Percentiles rank a stretch among this genome's conserved stretches.
Conservation (phyloP, 2,888 invertebrate genomes). For the Periphyllus acericola region DNA sequence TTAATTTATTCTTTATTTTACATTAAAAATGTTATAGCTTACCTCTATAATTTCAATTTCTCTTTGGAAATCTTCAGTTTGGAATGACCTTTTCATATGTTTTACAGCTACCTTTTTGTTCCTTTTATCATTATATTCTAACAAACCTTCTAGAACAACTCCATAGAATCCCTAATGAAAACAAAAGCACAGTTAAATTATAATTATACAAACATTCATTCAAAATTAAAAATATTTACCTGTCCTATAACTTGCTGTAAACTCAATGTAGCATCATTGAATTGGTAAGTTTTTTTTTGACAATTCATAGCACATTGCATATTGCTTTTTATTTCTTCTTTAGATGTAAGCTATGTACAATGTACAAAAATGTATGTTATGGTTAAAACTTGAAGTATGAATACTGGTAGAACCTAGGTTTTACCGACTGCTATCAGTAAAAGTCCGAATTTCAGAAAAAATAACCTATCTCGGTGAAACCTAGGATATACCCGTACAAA, state of each 20-base stretch:
- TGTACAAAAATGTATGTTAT: not conserved
- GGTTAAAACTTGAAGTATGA: too few species aligned
- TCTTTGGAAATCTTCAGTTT: slow-evolving; percentile 76
- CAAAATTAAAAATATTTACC: slow-evolving; percentile 6
- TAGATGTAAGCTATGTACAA: slow-evolving; percentile 48
- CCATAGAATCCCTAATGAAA: slow-evolving; percentile 82
- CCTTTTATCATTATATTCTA: slow-evolving; percentile 72
- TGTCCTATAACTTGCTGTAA: slow-evolving; percentile 59
- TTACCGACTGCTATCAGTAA: too few species aligned
- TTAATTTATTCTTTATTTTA: not conserved
- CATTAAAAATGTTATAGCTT: slow-evolving; percentile 50
- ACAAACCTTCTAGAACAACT: slow-evolving; percentile 81
- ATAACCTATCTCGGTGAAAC: too few species aligned
- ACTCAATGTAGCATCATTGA: slow-evolving; percentile 45
- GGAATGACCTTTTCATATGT: slow-evolving; percentile 71
- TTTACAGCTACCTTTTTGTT: slow-evolving; percentile 75
- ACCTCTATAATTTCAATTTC: slow-evolving; percentile 92
- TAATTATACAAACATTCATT: slow-evolving; percentile 65
- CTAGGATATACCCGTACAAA: too few species aligned
- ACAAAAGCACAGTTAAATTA: slow-evolving; percentile 64
- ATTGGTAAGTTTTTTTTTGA: slow-evolving; percentile 54
- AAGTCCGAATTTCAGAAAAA: too few species aligned
- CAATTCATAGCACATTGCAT: slow-evolving; percentile 53
- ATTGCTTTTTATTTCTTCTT: slow-evolving; percentile 54
- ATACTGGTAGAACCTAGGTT: too few species aligned